Conservation (phyloP, 1,140 invertebrate species). For the Phocides pigmalion region DNA sequence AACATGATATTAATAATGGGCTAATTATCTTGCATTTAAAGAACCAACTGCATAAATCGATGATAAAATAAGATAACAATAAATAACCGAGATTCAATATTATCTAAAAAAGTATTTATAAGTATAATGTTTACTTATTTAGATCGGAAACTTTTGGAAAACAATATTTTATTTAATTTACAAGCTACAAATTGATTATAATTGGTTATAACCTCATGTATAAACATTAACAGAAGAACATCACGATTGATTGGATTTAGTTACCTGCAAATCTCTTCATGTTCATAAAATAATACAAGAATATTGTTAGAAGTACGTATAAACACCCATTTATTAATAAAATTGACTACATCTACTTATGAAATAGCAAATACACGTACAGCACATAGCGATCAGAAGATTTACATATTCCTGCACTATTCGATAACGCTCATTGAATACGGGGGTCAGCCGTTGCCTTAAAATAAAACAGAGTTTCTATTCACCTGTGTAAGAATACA, state of each 20-base stretch:
- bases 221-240: background rate
- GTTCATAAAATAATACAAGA: background rate
- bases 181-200: too few species aligned
- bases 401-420: slow-evolving; percentile 44
- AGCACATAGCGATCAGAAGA: slow-evolving; percentile 37
- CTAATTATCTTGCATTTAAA: too few species aligned
- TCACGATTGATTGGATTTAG: background rate
- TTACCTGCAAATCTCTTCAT: background rate
- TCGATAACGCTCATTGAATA: slow-evolving; percentile 43
- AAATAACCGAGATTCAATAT: too few species aligned
- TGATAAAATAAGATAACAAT: too few species aligned
- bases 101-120: too few species aligned
- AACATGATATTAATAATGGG: too few species aligned
- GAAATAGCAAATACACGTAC: slow-evolving; percentile 40
- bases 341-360: slow-evolving; percentile 5
- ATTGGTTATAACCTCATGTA: background rate
- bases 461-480: slow-evolving; percentile 40
- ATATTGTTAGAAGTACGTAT: background rate
- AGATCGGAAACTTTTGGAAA: too few species aligned
- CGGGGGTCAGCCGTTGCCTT: slow-evolving; percentile 33
- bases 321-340: slow-evolving; percentile 2
- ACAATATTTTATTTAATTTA: too few species aligned
- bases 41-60: too few species aligned
- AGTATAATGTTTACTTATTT: background rate
- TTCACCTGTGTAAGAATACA: slow-evolving; percentile 64